Conservation (phyloP, 1,140 invertebrate genomes). For the Bombus confusus region DNA sequence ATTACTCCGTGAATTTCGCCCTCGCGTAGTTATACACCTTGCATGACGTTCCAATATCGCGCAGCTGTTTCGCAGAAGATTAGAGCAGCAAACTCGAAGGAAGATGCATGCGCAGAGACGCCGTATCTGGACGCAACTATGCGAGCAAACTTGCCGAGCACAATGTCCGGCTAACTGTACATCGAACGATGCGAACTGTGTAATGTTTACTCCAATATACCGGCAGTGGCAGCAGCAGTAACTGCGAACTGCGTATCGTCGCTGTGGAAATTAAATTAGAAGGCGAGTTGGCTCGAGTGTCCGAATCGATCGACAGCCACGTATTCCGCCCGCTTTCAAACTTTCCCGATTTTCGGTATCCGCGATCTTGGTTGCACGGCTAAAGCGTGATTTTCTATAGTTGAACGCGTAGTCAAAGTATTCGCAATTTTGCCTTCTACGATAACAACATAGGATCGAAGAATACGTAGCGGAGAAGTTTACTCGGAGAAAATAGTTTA, state of each 20-base stretch:
- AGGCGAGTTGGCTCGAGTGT: slow-evolving; percentile 10
- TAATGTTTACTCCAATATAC: slow-evolving; percentile 36
- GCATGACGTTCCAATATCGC: slow-evolving; percentile 14
- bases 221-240: neutral
- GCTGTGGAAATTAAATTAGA: slow-evolving; percentile 46
- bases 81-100: slow-evolving; percentile 38
- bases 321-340: neutral
- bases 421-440: neutral
- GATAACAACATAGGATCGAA: neutral
- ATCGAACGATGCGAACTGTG: slow-evolving; percentile 39
- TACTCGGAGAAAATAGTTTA: neutral
- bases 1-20: neutral
- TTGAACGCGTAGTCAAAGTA: neutral
- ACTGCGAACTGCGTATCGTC: slow-evolving; percentile 42
- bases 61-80: slow-evolving; percentile 43
- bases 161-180: slow-evolving; percentile 53
- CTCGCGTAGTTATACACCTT: neutral
- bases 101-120: slow-evolving; percentile 18
- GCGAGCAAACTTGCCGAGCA: slow-evolving; percentile 42
- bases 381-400: neutral
- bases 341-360: neutral
- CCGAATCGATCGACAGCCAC: neutral
- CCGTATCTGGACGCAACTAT: slow-evolving; percentile 23
- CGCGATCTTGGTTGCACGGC: neutral
- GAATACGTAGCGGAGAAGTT: neutral